Evolutionary conservation across 2,797 vertebrate species (phyloP).

Genomic region (Octomys mimax): DNA sequence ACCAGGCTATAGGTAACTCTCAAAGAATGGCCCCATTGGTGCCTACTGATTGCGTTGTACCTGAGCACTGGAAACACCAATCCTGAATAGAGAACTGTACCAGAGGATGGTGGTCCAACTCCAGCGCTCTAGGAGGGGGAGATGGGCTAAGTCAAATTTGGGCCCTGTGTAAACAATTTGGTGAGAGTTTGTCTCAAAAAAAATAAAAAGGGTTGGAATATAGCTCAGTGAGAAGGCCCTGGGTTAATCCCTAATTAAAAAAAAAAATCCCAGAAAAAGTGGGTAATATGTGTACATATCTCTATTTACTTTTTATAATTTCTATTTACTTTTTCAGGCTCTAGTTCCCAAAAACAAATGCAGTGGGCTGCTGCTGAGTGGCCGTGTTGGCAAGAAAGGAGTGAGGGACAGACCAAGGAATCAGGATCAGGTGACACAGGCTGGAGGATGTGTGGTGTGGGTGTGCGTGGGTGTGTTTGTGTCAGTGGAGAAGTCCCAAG

Average conservation of each 20-base stretch:
- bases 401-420: fast-evolving
- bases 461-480: not conserved
- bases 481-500: conserved; percentile 47
- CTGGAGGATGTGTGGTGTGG: not conserved
- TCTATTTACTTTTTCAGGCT: conserved; percentile 29
- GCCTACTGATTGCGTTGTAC: not conserved
- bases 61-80: not conserved
- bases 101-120: not conserved
- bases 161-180: not conserved
- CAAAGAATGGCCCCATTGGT: not conserved
- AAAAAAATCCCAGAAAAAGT: not conserved
- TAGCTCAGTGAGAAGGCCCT: not conserved
- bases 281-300: not conserved
- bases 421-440: not conserved
- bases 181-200: not conserved
- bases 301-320: not conserved
- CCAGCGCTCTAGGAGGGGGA: not conserved
- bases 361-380: not conserved
- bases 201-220: not conserved
- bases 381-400: not conserved
- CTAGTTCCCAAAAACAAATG: not conserved
- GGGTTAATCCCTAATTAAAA: not conserved
- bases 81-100: not conserved
- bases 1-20: not conserved
- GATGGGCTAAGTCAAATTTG: not conserved